Conservation (phyloP, 2,797 vertebrate genomes). For the Eospalax fontanierii region DNA sequence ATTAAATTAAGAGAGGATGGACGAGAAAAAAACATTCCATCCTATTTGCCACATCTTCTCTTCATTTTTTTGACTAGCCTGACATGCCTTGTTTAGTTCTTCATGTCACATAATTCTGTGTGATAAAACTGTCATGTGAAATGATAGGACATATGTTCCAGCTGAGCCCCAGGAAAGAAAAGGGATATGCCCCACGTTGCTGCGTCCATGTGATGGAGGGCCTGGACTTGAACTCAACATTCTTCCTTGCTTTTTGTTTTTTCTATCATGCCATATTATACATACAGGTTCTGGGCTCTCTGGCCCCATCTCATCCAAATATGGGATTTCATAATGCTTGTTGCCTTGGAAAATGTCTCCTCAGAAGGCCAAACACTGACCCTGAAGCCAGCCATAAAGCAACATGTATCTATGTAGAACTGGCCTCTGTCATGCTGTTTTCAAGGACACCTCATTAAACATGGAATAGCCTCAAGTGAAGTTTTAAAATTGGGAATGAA, state of each 20-base stretch:
- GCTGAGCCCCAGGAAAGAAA: slow-evolving; percentile 74
- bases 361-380: neutral
- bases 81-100: slow-evolving; percentile 19
- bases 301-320: neutral
- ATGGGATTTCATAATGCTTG: neutral
- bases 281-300: neutral
- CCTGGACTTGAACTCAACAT: neutral
- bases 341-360: neutral
- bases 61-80: slow-evolving; percentile 3
- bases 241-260: neutral
- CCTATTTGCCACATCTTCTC: neutral
- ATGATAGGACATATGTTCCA: neutral
- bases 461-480: neutral
- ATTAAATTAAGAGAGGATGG: slow-evolving; percentile 2
- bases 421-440: neutral
- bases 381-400: neutral
- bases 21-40: neutral
- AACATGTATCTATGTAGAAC: neutral
- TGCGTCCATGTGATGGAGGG: neutral
- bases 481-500: neutral
- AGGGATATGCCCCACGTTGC: slow-evolving; percentile 48
- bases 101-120: neutral
- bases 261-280: neutral
- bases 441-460: neutral
- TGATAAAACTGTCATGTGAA: neutral